Evolutionary conservation across 2,113 vertebrate species (phyloP).

Genomic region (Turdus rufiventris): DNA sequence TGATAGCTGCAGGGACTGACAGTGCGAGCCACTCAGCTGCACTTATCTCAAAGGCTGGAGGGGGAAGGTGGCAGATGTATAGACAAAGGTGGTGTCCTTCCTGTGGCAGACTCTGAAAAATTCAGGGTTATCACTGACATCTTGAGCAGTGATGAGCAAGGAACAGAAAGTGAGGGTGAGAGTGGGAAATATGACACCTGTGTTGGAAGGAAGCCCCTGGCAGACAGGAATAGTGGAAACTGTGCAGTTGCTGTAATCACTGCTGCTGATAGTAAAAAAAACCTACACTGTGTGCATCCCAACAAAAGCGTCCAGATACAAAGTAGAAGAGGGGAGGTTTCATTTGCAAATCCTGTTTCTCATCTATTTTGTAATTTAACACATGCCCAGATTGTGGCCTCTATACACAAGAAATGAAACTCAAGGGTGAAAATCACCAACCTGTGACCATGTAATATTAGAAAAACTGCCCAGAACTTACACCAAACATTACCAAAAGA

Average conservation of each 20-base stretch:
- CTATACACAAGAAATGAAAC: neutral
- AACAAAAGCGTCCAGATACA: neutral
- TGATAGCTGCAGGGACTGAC: neutral
- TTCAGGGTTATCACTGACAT: neutral
- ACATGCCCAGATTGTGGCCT: neutral
- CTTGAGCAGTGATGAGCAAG: neutral
- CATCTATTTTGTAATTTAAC: neutral
- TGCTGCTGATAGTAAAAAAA: neutral
- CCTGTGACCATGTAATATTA: neutral
- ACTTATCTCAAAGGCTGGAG: neutral
- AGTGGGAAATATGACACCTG: neutral
- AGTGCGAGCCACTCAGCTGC: neutral
- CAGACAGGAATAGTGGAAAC: neutral
- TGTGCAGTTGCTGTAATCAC: neutral
- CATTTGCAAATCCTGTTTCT: neutral
- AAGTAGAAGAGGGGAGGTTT: neutral
- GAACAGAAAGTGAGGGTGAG: neutral
- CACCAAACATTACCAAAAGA: neutral
- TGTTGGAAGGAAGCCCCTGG: neutral
- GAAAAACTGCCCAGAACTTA: neutral
- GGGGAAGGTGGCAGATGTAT: neutral
- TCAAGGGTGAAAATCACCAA: neutral
- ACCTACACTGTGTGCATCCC: neutral
- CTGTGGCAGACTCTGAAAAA: neutral
- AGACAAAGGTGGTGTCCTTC: neutral